A percentile compares a stretch with the other conserved stretches of the same genome.
Conservation (phyloP, 2,888 invertebrate genomes). For the Nematopogon swammerdamellus region DNA sequence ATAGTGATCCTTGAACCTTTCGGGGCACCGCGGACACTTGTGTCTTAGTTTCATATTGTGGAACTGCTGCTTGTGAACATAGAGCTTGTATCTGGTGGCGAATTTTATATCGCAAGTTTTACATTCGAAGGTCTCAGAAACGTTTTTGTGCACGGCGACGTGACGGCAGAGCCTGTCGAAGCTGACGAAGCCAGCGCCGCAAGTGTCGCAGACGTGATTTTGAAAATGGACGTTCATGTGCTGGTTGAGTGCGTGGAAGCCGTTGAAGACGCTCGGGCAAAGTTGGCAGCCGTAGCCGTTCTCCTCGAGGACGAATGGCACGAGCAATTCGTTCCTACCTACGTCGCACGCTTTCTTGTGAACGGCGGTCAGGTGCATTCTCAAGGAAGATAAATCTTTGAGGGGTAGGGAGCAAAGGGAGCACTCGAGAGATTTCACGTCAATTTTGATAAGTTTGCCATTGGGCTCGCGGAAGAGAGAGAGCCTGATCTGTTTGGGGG, state of each 20-base stretch:
- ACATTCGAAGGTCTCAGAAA: conserved; percentile 23
- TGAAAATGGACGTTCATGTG: conserved; percentile 42
- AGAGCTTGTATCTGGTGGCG: conserved; percentile 17
- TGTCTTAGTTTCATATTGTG: conserved; percentile 28
- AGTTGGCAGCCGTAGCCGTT: conserved; percentile 27
- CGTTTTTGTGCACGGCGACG: conserved; percentile 32
- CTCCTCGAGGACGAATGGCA: conserved; percentile 32
- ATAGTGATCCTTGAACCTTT: conserved; percentile 32
- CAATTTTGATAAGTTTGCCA: conserved; percentile 34
- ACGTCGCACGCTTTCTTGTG: conserved; percentile 23
- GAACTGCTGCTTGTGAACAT: conserved; percentile 17
- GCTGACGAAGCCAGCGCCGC: conserved; percentile 37
- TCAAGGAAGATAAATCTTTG: conserved; percentile 17
- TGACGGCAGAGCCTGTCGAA: conserved; percentile 34
- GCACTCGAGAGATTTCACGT: conserved; percentile 29
- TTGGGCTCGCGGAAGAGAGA: conserved; percentile 24
- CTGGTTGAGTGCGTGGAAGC: conserved; percentile 32
- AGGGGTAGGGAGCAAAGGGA: conserved; percentile 23
- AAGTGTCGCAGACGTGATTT: conserved; percentile 38
- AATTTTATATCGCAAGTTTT: conserved; percentile 24
- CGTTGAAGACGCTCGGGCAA: conserved; percentile 24
- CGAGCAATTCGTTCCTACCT: conserved; percentile 24
- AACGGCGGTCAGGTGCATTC: conserved; percentile 19
- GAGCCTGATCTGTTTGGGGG: conserved; percentile 13
- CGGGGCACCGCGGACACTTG: conserved; percentile 28